These are phyloP conservation scores for Fregata magnificens DNA, from an alignment of 2,113 vertebrate genomes.

Conservation along the genomic window DNA sequence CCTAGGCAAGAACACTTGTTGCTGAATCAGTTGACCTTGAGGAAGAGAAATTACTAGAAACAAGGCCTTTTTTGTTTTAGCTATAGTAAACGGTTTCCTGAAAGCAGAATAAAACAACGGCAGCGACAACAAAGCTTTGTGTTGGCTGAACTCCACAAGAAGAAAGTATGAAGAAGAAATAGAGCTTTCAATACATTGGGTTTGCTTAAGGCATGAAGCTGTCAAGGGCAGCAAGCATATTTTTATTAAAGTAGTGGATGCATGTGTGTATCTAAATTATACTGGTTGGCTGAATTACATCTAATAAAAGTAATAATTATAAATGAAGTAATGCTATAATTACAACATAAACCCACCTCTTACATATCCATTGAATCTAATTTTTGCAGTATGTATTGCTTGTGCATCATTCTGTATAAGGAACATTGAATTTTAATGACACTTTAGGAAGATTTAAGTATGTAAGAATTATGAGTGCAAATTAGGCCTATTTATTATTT, in stretches of 20 bases:
- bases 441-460: neutral
- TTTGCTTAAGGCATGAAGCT: neutral
- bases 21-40: neutral
- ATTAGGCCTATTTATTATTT: constrained; percentile 9
- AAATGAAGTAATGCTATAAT: neutral
- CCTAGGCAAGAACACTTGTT: neutral
- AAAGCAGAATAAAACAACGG: neutral
- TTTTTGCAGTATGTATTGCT: neutral
- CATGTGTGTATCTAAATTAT: neutral
- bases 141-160: neutral
- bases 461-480: neutral
- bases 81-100: neutral
- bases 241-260: neutral
- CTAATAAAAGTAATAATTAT: neutral
- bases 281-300: neutral
- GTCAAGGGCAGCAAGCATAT: neutral
- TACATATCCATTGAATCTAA: neutral
- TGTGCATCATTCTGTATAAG: neutral
- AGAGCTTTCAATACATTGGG: neutral
- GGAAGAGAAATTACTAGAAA: neutral
- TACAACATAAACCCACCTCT: neutral
- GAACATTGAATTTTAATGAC: neutral
- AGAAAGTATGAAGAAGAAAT: neutral
- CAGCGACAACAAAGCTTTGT: neutral
- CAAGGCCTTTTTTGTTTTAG: neutral